phyloP scores from a whole-genome alignment of 1,140 invertebrate species.

The Ptiloglossa arizonensis region DNA sequence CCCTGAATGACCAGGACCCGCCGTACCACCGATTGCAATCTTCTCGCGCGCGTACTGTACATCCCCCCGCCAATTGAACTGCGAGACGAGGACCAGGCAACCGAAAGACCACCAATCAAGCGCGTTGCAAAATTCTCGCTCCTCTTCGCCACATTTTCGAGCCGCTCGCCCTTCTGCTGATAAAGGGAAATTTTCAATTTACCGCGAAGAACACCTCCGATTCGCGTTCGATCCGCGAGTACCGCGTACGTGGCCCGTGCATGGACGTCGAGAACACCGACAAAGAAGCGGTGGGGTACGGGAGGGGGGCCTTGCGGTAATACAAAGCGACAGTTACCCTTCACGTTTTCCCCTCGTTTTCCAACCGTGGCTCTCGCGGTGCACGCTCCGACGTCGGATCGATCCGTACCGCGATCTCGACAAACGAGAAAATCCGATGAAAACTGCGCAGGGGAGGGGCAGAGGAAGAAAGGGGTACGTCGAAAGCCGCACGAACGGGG shows the following conservation, averaged over 20 bases:
- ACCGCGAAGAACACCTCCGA: not conserved
- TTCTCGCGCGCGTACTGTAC: too few relatives aligned
- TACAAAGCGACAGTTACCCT: slow-evolving; percentile 62
- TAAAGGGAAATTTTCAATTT: not conserved
- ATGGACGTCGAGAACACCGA: slow-evolving; percentile 45
- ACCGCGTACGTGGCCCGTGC: slow-evolving; percentile 3
- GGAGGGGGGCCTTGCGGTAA: slow-evolving; percentile 44
- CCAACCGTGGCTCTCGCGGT: slow-evolving; percentile 10
- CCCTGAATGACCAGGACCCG: too few relatives aligned
- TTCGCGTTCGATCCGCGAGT: not conserved
- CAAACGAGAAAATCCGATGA: slow-evolving; percentile 61
- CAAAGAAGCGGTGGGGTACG: slow-evolving; percentile 40
- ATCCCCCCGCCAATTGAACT: too few relatives aligned
- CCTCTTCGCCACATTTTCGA: too few relatives aligned
- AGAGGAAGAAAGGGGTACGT: too few relatives aligned
- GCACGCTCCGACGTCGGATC: slow-evolving; percentile 52
- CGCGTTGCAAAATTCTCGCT: too few relatives aligned
- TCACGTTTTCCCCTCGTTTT: slow-evolving; percentile 29
- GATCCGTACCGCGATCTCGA: slow-evolving; percentile 59
- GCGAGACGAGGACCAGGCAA: too few relatives aligned
- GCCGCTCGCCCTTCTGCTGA: too few relatives aligned
- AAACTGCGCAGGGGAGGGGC: too few relatives aligned
- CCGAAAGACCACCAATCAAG: too few relatives aligned
- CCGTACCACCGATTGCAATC: too few relatives aligned
- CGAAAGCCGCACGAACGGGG: slow-evolving; percentile 35